Conservation (phyloP, 2,113 vertebrate genomes). For the Poicephalus meyeri region DNA sequence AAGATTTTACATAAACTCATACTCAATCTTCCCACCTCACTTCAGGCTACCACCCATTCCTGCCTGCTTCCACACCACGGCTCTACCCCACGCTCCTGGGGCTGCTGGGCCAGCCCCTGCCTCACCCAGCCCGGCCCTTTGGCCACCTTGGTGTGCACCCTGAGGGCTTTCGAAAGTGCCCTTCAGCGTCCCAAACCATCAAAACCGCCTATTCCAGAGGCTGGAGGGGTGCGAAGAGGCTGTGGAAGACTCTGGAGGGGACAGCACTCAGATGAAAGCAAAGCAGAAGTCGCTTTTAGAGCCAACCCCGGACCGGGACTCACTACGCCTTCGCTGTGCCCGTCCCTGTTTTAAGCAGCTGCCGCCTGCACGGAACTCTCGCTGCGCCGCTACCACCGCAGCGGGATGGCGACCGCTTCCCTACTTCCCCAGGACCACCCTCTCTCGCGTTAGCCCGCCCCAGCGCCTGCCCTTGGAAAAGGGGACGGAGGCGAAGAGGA, state of each 20-base stretch:
- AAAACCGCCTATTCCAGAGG: background rate
- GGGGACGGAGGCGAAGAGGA: background rate
- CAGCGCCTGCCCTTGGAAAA: background rate
- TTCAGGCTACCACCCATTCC: background rate
- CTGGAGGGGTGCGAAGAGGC: background rate
- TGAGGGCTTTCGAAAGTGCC: background rate
- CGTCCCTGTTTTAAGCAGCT: background rate
- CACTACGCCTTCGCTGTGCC: background rate
- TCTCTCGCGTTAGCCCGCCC: background rate
- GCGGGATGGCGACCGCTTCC: fast-evolving
- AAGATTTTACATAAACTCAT: background rate
- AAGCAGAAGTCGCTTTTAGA: no score
- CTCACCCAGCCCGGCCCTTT: background rate
- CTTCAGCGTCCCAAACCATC: fast-evolving
- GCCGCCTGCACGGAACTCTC: fast-evolving
- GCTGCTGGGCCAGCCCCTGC: background rate
- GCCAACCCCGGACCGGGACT: background rate
- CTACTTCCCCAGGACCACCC: no score
- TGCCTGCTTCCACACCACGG: background rate
- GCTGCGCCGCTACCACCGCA: no score
- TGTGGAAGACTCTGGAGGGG: background rate
- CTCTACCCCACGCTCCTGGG: no score
- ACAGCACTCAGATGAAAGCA: no score
- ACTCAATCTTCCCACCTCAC: background rate
- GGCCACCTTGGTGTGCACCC: background rate